Evolutionary conservation across 2,797 vertebrate species (phyloP), one percentile per base, ranked within the genome.

Genomic region (Sebastes umbrosus): DNA sequence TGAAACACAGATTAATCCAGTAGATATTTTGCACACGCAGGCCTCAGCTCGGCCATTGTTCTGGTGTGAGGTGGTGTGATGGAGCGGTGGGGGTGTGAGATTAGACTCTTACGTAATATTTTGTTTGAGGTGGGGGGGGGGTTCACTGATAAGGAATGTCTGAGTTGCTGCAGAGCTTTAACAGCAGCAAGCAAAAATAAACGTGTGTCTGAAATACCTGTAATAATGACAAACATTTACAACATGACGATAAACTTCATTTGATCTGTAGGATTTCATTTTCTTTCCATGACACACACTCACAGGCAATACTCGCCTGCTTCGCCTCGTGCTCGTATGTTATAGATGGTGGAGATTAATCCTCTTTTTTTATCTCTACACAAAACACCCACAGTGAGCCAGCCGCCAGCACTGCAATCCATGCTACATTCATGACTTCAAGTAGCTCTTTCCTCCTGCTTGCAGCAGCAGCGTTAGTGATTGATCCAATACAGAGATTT

Each of bases 21-120:
- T 27, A 58, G 57, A 60, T 72, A 73, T 52, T 73, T 83, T 43
- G 58, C 73, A 68, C 71, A 76, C 5, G 2, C 68, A 69, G 58
- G 69, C 66, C 69, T 83, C 34, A 31, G 46, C 57, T 67, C 64
- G 43, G 69, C 63, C 77, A 86, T 92, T 88, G 84, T 89, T 85
- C 67, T 74, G 64, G 69, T 76, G 73, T 46, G 84, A 84, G 63
- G 79, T 84, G 50, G 65, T 84, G 84, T 72, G 57, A 82, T 54
- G 62, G 55, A 54, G 62, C 36, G 29, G 74, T 18, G 58, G 55
- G 67, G 71, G 73, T 63, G 80, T 73, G 81, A 79, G 78, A 90
- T 91, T 82, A 87, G 34, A 75, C 79, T 74, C 74, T 92, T 88
- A 84, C 10, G 52, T 85, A 87, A 83, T 18, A 50, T 50, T 50